Conservation (phyloP, 2,888 invertebrate genomes). For the Erebia ligea region DNA sequence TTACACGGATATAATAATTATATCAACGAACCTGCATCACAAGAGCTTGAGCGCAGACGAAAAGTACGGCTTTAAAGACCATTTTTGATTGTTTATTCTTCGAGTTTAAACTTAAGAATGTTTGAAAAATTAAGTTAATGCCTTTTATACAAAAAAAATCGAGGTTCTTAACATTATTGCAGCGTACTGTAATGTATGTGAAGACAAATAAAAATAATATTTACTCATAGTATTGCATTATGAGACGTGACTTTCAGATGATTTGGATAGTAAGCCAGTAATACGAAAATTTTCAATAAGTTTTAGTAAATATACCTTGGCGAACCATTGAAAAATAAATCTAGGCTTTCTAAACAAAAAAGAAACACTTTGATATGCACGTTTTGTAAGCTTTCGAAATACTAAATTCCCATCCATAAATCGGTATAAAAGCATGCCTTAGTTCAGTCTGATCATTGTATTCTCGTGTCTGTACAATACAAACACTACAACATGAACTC, state of each 20-base stretch:
- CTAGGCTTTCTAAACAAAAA: neutral
- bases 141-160: slow-evolving; percentile 12
- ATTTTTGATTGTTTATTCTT: slow-evolving; percentile 19
- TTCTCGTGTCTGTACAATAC: slow-evolving; percentile 11
- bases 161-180: neutral
- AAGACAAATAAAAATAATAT: too few relatives aligned
- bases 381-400: slow-evolving; percentile 1
- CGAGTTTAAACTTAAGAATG: slow-evolving; percentile 23
- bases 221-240: neutral
- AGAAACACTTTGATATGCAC: neutral
- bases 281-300: neutral
- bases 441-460: neutral
- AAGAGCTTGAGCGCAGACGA: slow-evolving; percentile 47
- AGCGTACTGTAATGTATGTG: neutral
- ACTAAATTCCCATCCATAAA: neutral
- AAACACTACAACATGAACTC: slow-evolving; percentile 46
- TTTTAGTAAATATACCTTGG: neutral
- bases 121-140: neutral
- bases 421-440: slow-evolving; percentile 7
- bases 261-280: neutral
- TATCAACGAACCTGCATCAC: slow-evolving; percentile 17
- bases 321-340: neutral
- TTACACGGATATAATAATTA: neutral
- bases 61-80: slow-evolving; percentile 44
- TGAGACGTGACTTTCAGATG: slow-evolving; percentile 1